phyloP scores from a whole-genome alignment of 2,888 invertebrate species.

The Eurytoma californica region DNA sequence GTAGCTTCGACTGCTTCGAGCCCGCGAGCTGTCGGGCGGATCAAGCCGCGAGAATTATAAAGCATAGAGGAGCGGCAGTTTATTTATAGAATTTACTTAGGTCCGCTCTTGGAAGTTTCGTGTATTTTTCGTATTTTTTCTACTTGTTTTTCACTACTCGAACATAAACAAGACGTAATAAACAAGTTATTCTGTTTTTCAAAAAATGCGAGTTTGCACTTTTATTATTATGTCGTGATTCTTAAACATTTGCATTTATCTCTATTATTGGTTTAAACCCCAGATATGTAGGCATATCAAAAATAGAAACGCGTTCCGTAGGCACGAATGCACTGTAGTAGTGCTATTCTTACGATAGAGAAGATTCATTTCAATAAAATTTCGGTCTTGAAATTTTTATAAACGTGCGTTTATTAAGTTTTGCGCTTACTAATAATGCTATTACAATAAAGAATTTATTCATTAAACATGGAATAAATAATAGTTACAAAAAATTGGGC shows the following conservation, averaged over 20 bases:
- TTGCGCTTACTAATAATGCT: too few relatives aligned
- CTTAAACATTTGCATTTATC: neutral
- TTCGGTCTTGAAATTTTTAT: neutral
- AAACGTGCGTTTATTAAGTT: too few relatives aligned
- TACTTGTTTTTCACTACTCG: neutral
- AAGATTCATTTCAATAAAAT: neutral
- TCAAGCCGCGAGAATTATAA: neutral
- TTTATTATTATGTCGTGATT: too few relatives aligned
- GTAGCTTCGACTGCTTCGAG: neutral
- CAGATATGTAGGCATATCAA: conserved; percentile 2
- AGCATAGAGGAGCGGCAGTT: conserved; percentile 11
- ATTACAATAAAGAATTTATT: too few relatives aligned
- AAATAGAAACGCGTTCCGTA: conserved; percentile 29
- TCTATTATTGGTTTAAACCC: neutral
- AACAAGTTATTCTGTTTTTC: too few relatives aligned
- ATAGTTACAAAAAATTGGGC: too few relatives aligned
- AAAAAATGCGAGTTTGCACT: too few relatives aligned
- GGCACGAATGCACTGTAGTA: neutral
- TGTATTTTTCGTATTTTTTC: conserved; percentile 27
- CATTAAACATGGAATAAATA: too few relatives aligned
- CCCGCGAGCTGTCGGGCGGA: conserved; percentile 37
- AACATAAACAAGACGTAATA: too few relatives aligned
- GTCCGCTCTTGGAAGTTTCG: conserved; percentile 29
- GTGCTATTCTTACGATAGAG: conserved; percentile 6
- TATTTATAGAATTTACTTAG: conserved; percentile 42